Conservation (phyloP, 1,140 invertebrate species). For the Atta texana region DNA sequence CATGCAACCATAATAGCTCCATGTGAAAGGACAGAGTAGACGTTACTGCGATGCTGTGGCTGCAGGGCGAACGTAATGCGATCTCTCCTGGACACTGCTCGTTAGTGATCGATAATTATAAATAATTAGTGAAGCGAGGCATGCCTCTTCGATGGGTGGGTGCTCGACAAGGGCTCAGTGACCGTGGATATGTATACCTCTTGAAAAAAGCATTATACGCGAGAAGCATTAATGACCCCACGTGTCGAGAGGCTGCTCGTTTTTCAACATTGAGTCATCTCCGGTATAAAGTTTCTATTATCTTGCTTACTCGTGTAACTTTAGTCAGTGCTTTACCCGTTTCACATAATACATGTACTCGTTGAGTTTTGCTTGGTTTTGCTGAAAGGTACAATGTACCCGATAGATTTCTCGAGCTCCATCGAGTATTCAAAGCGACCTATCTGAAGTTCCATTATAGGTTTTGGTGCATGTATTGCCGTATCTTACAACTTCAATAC, state of each 20-base stretch:
- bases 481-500: constrained; percentile 74
- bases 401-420: constrained; percentile 52
- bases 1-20: constrained; percentile 26
- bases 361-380: constrained; percentile 41
- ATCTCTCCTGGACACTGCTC: constrained; percentile 48
- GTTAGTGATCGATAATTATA: constrained; percentile 65
- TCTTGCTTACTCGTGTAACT: constrained; percentile 11
- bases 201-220: constrained; percentile 13
- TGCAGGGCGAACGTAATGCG: constrained; percentile 49
- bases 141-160: constrained; percentile 1
- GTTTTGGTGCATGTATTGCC: constrained; percentile 68
- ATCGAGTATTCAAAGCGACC: constrained; percentile 71
- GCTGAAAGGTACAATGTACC: constrained; percentile 2
- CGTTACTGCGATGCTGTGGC: constrained; percentile 31
- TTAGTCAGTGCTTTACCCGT: neutral
- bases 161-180: neutral
- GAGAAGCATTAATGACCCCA: constrained; percentile 33
- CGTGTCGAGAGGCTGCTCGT: constrained; percentile 30
- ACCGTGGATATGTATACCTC: neutral
- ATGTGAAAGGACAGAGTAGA: neutral
- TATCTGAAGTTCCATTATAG: constrained; percentile 72
- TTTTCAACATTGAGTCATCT: constrained; percentile 25
- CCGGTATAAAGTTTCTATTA: constrained; percentile 28
- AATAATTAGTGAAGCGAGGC: constrained; percentile 62
- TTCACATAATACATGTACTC: constrained; percentile 13